phyloP scores from a whole-genome alignment of 2,888 invertebrate genomes.

The Tetragnatha montana region DNA sequence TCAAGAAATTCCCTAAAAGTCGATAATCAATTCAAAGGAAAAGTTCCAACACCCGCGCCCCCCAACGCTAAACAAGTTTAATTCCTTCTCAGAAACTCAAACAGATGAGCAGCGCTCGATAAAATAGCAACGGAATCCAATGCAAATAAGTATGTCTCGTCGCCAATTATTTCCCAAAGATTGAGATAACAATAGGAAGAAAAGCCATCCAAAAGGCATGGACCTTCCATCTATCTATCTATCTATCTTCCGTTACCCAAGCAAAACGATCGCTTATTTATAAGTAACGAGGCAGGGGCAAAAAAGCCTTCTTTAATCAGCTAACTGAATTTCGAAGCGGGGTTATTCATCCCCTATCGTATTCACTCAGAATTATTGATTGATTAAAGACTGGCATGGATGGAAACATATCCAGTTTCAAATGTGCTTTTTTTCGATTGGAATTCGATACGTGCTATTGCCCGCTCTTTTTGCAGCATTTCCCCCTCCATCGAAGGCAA shows the following conservation, averaged over 20 bases:
- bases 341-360: slow-evolving; percentile 26
- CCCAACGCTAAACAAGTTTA: neutral
- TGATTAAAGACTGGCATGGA: slow-evolving; percentile 24
- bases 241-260: neutral
- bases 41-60: neutral
- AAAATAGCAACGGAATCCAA: neutral
- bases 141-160: neutral
- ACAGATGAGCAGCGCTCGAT: neutral
- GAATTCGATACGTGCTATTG: slow-evolving; percentile 41
- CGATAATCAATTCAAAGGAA: neutral
- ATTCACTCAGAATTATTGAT: slow-evolving; percentile 25
- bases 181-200: slow-evolving; percentile 13
- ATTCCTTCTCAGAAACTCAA: neutral
- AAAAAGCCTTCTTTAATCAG: slow-evolving; percentile 31
- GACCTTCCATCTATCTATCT: neutral
- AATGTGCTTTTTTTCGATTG: slow-evolving; percentile 8
- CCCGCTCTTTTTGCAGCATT: slow-evolving; percentile 18
- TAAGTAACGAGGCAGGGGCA: neutral
- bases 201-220: neutral
- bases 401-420: slow-evolving; percentile 28
- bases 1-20: neutral
- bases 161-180: slow-evolving; percentile 20
- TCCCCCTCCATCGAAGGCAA: slow-evolving; percentile 7
- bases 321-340: slow-evolving; percentile 40
- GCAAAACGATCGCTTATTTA: neutral